phyloP scores from a whole-genome alignment of 2,113 vertebrate species.

The Archocentrus centrarchus region DNA sequence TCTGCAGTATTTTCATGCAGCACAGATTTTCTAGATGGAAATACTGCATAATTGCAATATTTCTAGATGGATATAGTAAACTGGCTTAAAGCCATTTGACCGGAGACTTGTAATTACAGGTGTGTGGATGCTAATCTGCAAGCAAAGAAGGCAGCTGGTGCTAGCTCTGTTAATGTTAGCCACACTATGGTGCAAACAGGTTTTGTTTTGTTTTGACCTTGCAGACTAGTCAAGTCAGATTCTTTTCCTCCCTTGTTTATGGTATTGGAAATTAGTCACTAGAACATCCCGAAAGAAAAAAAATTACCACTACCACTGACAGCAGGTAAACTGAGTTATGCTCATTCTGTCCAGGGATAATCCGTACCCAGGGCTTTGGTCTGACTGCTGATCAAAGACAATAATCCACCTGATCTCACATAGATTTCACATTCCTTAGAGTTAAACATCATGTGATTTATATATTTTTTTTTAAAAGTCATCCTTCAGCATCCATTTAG shows the following conservation, averaged over 20 bases:
- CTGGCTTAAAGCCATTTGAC: background rate
- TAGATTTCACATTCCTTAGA: conserved; percentile 71
- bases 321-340: background rate
- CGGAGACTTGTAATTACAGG: background rate
- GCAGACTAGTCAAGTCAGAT: background rate
- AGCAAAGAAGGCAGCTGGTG: background rate
- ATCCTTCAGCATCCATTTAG: conserved; percentile 30
- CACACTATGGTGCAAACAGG: background rate
- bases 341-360: conserved; percentile 25
- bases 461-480: background rate
- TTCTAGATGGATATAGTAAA: background rate
- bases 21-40: background rate
- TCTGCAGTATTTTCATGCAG: background rate
- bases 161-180: background rate
- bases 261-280: background rate
- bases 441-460: conserved; percentile 65
- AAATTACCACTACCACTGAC: background rate
- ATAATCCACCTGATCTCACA: conserved; percentile 72
- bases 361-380: conserved; percentile 44
- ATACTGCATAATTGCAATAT: background rate
- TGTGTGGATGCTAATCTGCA: background rate
- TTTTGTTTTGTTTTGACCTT: too few species aligned
- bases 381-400: conserved; percentile 68
- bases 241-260: too few species aligned
- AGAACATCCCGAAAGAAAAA: background rate